These are phyloP conservation scores for Drosophila percnosoma DNA, from an alignment of 2,888 invertebrate species.

Conservation along the genomic window DNA sequence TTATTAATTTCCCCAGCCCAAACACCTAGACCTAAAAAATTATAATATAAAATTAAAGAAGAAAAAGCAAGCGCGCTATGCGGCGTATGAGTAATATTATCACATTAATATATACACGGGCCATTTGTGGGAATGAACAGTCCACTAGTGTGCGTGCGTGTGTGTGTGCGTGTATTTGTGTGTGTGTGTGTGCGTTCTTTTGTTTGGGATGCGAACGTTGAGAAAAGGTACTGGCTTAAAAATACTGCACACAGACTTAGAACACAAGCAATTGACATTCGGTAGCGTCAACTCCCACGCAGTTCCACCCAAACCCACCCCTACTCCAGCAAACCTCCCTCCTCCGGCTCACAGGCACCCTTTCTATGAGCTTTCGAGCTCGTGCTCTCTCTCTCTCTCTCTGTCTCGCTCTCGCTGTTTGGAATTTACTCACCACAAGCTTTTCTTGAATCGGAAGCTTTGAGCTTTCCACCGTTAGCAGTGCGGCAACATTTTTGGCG, in stretches of 20 bases:
- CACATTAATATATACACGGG: slow-evolving; percentile 43
- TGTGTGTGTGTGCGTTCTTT: slow-evolving; percentile 34
- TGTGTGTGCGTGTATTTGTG: slow-evolving; percentile 3
- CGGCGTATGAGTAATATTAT: slow-evolving; percentile 55
- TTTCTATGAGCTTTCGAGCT: slow-evolving; percentile 38
- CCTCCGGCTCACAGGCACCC: background rate
- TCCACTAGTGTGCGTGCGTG: background rate
- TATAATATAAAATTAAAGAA: slow-evolving; percentile 8
- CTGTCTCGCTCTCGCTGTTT: slow-evolving; percentile 1
- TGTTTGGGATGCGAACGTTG: slow-evolving; percentile 49
- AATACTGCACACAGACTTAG: slow-evolving; percentile 60
- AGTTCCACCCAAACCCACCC: slow-evolving; percentile 5
- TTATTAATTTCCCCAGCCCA: slow-evolving; percentile 31
- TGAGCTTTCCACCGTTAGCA: slow-evolving; percentile 50
- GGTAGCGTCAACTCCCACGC: slow-evolving; percentile 67
- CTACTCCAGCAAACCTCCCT: background rate
- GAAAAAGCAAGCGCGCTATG: slow-evolving; percentile 23
- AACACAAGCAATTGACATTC: slow-evolving; percentile 73
- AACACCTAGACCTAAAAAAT: slow-evolving; percentile 14
- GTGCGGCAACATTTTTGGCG: slow-evolving; percentile 63
- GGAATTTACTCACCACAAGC: slow-evolving; percentile 67
- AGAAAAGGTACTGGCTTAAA: slow-evolving; percentile 71
- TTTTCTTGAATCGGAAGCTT: slow-evolving; percentile 32
- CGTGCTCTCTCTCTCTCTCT: background rate
- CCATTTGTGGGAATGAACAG: background rate